Percentiles rank a stretch among this genome's conserved stretches.
phyloP scores from a whole-genome alignment of 2,113 vertebrate genomes.

The Noctilio leporinus region DNA sequence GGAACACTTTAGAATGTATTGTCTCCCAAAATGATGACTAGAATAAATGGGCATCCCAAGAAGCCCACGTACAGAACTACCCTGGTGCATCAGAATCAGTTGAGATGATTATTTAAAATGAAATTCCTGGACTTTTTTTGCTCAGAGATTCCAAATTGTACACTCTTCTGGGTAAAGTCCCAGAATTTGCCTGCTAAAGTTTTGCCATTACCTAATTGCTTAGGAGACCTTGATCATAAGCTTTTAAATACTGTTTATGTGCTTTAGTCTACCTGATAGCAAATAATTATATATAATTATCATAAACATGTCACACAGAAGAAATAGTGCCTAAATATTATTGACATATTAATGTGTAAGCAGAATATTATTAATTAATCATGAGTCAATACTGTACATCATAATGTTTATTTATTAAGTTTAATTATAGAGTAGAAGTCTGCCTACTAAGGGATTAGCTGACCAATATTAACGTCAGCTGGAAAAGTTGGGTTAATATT shows the following conservation, averaged over 20 bases:
- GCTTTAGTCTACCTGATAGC: background rate
- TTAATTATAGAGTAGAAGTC: conserved; percentile 24
- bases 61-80: background rate
- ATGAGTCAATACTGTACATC: background rate
- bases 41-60: background rate
- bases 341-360: background rate
- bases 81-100: background rate
- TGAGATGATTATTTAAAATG: background rate
- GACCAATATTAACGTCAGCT: conserved; percentile 14
- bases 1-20: background rate
- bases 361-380: background rate
- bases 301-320: background rate
- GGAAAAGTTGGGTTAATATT: background rate
- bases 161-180: background rate
- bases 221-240: background rate
- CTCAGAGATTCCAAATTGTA: background rate
- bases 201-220: conserved; percentile 19
- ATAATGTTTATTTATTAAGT: background rate
- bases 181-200: background rate
- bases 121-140: background rate
- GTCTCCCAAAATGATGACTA: background rate
- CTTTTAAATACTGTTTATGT: background rate
- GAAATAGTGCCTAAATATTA: conserved; percentile 5
- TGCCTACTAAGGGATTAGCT: background rate
- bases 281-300: conserved; percentile 24